phyloP scores from a whole-genome alignment of 92 coral and sea anemone species.

The Parazoanthus darwini region DNA sequence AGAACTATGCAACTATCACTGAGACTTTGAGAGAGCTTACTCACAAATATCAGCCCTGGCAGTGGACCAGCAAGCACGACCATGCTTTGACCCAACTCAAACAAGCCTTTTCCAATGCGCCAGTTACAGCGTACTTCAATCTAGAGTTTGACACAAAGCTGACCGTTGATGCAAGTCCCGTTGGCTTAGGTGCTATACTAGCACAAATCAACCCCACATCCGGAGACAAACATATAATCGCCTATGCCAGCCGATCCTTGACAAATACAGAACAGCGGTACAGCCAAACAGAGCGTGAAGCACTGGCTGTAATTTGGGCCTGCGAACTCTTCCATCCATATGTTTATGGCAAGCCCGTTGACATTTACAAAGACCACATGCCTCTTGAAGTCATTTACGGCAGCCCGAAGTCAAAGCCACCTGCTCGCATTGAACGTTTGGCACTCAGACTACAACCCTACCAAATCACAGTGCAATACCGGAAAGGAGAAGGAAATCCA shows the following conservation, averaged over 20 bases:
- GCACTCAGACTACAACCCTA: slow-evolving; percentile 54
- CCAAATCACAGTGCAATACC: slow-evolving; percentile 42
- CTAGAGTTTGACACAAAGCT: no score
- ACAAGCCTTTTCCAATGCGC: slow-evolving; percentile 39
- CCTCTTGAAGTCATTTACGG: slow-evolving; percentile 54
- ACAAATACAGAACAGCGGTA: neutral
- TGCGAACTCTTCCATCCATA: slow-evolving; percentile 56
- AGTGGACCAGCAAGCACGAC: no score
- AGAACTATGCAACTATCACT: no score
- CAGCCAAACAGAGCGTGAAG: slow-evolving; percentile 30
- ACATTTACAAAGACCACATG: slow-evolving; percentile 60
- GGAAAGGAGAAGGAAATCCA: slow-evolving; percentile 44
- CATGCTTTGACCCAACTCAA: no score
- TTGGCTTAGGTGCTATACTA: slow-evolving; percentile 21
- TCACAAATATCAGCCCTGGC: no score
- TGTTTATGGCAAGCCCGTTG: slow-evolving; percentile 51
- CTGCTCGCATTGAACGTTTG: slow-evolving; percentile 59
- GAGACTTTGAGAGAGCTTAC: no score
- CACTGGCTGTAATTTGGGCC: slow-evolving; percentile 46
- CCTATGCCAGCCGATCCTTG: slow-evolving; percentile 1
- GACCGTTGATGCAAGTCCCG: no score
- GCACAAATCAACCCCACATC: slow-evolving; percentile 48
- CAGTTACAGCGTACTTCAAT: no score
- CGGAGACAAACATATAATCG: slow-evolving; percentile 51
- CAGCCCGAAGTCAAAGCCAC: slow-evolving; percentile 48